Conservation (phyloP, 2,113 vertebrate species). For the Solea solea region DNA sequence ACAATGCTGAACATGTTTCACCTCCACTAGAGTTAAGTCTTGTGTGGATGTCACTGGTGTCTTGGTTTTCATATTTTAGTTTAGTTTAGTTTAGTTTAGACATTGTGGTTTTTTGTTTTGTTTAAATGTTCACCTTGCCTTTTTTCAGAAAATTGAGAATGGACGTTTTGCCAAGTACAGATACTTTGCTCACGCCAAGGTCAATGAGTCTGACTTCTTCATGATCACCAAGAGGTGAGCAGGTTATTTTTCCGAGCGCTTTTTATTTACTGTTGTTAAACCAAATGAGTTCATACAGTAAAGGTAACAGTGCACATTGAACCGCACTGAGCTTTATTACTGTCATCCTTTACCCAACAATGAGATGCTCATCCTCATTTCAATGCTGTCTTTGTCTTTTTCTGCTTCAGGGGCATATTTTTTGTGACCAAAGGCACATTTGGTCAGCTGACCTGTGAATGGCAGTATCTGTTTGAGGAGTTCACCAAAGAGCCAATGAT, state of each 20-base stretch:
- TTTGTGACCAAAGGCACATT: conserved; percentile 97
- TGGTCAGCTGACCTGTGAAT: conserved; percentile 96
- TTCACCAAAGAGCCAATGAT: conserved; percentile 97
- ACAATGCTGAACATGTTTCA: background rate
- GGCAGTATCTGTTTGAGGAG: conserved; percentile 96
- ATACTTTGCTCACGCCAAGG: conserved; percentile 96
- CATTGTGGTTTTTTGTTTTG: background rate
- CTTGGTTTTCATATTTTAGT: background rate
- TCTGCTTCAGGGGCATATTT: conserved; percentile 86
- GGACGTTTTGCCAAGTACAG: conserved; percentile 96
- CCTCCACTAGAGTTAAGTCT: background rate
- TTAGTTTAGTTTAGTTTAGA: too few species aligned
- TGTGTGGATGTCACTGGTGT: background rate
- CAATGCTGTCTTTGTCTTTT: background rate
- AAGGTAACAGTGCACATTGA: background rate
- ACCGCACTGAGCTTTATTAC: background rate
- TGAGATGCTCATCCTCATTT: background rate
- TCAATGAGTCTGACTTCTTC: conserved; percentile 95
- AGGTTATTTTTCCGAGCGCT: background rate
- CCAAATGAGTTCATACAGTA: background rate
- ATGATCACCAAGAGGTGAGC: conserved; percentile 97
- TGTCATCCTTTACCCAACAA: background rate
- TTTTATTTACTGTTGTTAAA: background rate
- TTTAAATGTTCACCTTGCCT: conserved; percentile 19
- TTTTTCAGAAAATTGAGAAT: conserved; percentile 93